These are phyloP conservation scores for Apotomis capreana DNA, from an alignment of 2,888 invertebrate species.

Conservation along the genomic window DNA sequence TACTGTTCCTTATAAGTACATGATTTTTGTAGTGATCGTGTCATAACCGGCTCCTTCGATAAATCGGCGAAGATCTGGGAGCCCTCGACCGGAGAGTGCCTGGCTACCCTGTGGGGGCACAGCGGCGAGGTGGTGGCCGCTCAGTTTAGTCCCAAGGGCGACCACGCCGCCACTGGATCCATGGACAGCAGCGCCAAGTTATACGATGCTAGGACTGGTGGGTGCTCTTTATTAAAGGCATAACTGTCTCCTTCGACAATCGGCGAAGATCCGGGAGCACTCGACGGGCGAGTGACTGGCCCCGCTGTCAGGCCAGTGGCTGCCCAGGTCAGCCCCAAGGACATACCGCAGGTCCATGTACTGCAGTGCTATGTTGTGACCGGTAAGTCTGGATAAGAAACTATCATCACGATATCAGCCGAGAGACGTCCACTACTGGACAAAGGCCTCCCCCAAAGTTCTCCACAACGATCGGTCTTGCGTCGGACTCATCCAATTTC, in stretches of 20 bases:
- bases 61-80: slow-evolving; percentile 91
- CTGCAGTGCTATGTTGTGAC: slow-evolving; percentile 87
- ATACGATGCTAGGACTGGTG: slow-evolving; percentile 87
- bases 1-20: too few relatives aligned
- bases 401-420: too few relatives aligned
- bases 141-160: slow-evolving; percentile 87
- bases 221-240: neutral
- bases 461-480: too few relatives aligned
- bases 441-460: too few relatives aligned
- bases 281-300: slow-evolving; percentile 85
- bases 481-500: too few relatives aligned
- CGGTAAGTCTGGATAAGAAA: slow-evolving; percentile 62
- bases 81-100: slow-evolving; percentile 85
- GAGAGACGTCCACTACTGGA: too few relatives aligned
- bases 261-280: slow-evolving; percentile 82
- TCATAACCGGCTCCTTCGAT: slow-evolving; percentile 92
- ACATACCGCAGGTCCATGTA: slow-evolving; percentile 91
- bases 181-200: slow-evolving; percentile 90
- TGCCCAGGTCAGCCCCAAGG: slow-evolving; percentile 86
- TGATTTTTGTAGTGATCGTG: slow-evolving; percentile 80
- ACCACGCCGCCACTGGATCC: slow-evolving; percentile 88
- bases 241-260: slow-evolving; percentile 86
- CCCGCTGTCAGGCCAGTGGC: slow-evolving; percentile 90
- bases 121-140: slow-evolving; percentile 88
- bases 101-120: slow-evolving; percentile 89